Evolutionary conservation across 1,140 invertebrate species (phyloP).

Genomic region (Subanguina moxae): DNA sequence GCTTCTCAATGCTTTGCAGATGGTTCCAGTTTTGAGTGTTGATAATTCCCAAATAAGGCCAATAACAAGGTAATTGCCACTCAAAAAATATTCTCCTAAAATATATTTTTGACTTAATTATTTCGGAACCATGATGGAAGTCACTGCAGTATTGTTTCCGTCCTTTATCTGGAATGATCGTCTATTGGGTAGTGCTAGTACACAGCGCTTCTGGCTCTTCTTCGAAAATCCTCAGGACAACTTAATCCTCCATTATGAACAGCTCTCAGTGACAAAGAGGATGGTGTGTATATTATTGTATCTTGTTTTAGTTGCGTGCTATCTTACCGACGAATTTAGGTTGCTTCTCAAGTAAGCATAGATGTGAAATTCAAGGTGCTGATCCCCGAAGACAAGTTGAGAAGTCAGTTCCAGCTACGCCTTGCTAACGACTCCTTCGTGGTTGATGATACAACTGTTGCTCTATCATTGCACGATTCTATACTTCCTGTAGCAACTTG

Average conservation of each 20-base stretch:
- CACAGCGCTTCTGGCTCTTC: constrained; percentile 93
- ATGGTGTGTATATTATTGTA: constrained; percentile 65
- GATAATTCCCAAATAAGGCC: constrained; percentile 78
- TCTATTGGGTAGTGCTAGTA: constrained; percentile 73
- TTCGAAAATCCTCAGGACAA: constrained; percentile 89
- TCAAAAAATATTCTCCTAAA: background rate
- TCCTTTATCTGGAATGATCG: constrained; percentile 85
- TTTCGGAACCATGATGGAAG: constrained; percentile 73
- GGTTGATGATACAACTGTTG: constrained; percentile 70
- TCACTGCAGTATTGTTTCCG: constrained; percentile 76
- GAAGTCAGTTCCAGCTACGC: constrained; percentile 83
- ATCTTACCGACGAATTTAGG: background rate
- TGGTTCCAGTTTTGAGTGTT: constrained; percentile 78
- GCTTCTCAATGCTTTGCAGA: constrained; percentile 78
- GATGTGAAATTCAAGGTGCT: constrained; percentile 88
- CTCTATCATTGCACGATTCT: constrained; percentile 80
- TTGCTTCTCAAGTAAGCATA: background rate
- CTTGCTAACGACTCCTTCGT: constrained; percentile 85
- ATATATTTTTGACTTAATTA: too few species aligned
- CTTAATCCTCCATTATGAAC: constrained; percentile 91
- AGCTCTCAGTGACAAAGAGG: constrained; percentile 80
- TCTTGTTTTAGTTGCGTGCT: too few species aligned
- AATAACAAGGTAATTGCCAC: constrained; percentile 70
- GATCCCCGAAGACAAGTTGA: constrained; percentile 76
- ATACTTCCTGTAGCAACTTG: constrained; percentile 87